phyloP scores from a whole-genome alignment of 2,797 vertebrate species.

The Tarsius wallacei region DNA sequence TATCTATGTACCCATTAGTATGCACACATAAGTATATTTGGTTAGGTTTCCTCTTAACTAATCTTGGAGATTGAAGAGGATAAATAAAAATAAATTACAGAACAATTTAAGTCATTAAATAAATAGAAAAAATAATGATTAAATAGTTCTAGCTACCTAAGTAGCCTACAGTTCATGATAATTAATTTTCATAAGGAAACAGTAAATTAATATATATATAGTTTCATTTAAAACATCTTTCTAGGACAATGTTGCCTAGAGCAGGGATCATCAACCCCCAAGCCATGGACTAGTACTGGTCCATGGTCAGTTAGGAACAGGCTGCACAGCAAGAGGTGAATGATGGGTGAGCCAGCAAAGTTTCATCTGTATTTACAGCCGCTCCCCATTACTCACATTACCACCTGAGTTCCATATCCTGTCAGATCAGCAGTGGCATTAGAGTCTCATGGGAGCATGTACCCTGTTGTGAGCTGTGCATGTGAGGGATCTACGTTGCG shows the following conservation, averaged over 20 bases:
- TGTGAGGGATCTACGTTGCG: no score
- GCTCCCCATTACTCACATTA: no score
- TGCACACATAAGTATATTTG: not conserved
- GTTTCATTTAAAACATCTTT: not conserved
- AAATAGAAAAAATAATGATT: slow-evolving; percentile 41
- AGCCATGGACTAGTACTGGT: no score
- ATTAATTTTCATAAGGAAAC: slow-evolving; percentile 5
- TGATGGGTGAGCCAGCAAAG: no score
- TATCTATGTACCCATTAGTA: not conserved
- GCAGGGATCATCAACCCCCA: no score
- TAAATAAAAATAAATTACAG: slow-evolving; percentile 17
- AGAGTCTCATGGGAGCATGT: no score
- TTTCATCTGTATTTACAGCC: no score
- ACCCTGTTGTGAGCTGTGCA: no score
- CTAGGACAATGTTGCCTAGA: not conserved
- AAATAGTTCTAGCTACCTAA: not conserved
- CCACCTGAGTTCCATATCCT: no score
- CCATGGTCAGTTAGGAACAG: no score
- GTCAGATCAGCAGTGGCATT: no score
- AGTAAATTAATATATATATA: not conserved
- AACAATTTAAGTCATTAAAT: not conserved
- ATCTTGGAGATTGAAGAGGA: not conserved
- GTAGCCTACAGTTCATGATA: not conserved
- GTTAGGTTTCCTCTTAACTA: slow-evolving; percentile 23
- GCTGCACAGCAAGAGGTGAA: no score